Conservation (phyloP, 2,113 vertebrate species). For the Brachyhypopomus gauderio region DNA sequence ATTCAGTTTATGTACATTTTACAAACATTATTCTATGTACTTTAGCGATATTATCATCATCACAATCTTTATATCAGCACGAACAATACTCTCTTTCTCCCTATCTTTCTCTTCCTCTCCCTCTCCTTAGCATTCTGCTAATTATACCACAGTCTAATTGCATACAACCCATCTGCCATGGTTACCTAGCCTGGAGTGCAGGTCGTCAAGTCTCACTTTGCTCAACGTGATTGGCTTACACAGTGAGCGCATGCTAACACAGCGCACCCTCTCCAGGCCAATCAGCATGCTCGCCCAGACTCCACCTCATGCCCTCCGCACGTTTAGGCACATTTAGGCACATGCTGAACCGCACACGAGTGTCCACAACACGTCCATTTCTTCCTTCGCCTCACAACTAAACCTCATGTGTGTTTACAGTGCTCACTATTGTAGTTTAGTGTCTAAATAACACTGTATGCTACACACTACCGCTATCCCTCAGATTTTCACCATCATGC, state of each 20-base stretch:
- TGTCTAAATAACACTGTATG: too few species aligned
- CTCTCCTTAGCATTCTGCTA: constrained; percentile 32
- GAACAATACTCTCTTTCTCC: background rate
- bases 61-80: background rate
- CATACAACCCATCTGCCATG: constrained; percentile 50
- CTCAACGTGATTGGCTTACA: constrained; percentile 40
- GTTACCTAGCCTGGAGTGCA: constrained; percentile 37
- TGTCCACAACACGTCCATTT: too few species aligned
- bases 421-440: too few species aligned
- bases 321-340: constrained; percentile 1
- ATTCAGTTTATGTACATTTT: background rate
- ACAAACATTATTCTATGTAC: too few species aligned
- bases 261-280: constrained; percentile 24
- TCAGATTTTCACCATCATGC: too few species aligned
- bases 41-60: too few species aligned
- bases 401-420: too few species aligned
- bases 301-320: background rate
- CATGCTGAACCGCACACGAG: background rate
- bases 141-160: constrained; percentile 48
- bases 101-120: background rate
- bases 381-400: too few species aligned
- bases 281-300: constrained; percentile 14
- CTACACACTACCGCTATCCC: too few species aligned
- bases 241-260: constrained; percentile 6
- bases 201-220: constrained; percentile 38